These are phyloP conservation scores for Xestia rhomboidea DNA, from an alignment of 2,888 invertebrate species.

Conservation along the genomic window DNA sequence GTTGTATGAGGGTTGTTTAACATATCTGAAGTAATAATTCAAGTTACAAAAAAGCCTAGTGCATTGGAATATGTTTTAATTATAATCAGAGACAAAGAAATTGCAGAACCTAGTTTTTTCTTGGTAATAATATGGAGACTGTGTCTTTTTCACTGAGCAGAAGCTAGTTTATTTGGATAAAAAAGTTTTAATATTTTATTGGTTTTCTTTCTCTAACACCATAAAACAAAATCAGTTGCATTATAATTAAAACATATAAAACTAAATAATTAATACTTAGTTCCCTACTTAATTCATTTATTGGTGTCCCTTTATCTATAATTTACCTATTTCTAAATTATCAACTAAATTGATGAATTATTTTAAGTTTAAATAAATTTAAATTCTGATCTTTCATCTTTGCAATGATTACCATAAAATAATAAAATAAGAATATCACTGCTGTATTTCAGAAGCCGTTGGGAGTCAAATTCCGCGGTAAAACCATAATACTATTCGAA, in stretches of 20 bases:
- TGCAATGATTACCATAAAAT: neutral
- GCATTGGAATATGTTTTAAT: neutral
- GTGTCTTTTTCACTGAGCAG: neutral
- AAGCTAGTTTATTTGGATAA: neutral
- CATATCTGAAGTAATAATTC: neutral
- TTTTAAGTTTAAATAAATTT: no score
- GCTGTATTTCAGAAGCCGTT: neutral
- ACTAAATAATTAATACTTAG: neutral
- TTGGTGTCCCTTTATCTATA: no score
- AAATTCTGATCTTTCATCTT: neutral
- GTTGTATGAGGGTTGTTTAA: neutral
- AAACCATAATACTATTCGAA: conserved; percentile 4
- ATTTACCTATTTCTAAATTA: neutral
- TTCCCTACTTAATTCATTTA: no score
- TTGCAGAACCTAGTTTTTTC: neutral
- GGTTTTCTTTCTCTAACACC: neutral
- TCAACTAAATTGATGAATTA: neutral
- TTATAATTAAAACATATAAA: neutral
- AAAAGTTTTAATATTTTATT: neutral
- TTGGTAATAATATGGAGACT: neutral
- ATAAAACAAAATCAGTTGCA: neutral
- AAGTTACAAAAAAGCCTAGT: neutral
- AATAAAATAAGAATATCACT: neutral
- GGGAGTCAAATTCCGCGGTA: conserved; percentile 25
- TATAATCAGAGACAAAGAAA: neutral